Conservation (phyloP, 2,113 vertebrate genomes). For the Panthera leo region DNA sequence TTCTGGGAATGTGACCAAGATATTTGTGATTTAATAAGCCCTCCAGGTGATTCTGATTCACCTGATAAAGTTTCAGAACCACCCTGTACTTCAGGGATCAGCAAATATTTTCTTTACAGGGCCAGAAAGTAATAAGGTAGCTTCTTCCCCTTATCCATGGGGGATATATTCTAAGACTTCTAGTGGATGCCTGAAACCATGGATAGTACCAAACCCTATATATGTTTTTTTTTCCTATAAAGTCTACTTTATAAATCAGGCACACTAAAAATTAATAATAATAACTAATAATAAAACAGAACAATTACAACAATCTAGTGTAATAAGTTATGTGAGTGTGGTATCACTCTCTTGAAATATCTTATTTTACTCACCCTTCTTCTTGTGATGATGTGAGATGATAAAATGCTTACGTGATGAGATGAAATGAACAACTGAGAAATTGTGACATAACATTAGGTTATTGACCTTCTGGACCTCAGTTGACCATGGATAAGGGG, state of each 20-base stretch:
- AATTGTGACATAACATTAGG: background rate
- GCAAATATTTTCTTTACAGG: background rate
- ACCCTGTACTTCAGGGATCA: background rate
- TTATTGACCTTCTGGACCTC: background rate
- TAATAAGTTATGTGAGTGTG: background rate
- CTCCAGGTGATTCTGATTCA: background rate
- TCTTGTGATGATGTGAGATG: background rate
- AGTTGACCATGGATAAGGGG: background rate
- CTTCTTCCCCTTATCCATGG: background rate
- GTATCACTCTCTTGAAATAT: background rate
- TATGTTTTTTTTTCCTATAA: background rate
- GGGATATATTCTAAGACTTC: background rate
- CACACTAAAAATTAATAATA: background rate
- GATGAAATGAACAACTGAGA: background rate
- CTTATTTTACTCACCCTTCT: background rate
- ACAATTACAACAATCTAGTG: background rate
- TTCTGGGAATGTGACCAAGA: background rate
- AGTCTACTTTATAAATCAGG: background rate
- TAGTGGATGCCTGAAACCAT: background rate
- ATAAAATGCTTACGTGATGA: background rate
- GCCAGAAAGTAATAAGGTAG: background rate
- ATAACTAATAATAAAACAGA: background rate
- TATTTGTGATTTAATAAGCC: background rate
- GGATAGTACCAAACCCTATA: background rate
- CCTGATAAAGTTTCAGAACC: background rate